phyloP scores from a whole-genome alignment of 1,140 invertebrate genomes.

The Manduca sexta region DNA sequence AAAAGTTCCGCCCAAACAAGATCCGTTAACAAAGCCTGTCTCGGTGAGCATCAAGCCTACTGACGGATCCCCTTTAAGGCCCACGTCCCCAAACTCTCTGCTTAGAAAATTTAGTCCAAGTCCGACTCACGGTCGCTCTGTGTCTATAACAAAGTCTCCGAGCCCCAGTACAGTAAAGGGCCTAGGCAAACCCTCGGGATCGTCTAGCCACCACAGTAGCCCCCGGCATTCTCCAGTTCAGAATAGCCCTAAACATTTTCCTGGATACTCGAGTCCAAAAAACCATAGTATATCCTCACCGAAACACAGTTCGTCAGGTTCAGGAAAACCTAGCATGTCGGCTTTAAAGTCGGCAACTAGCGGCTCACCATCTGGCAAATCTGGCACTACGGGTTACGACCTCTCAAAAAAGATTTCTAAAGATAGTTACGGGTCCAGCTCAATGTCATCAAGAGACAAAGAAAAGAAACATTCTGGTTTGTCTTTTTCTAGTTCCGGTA shows the following conservation, averaged over 20 bases:
- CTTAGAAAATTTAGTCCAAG: slow-evolving; percentile 80
- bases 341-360: slow-evolving; percentile 86
- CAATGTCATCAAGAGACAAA: slow-evolving; percentile 74
- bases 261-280: slow-evolving; percentile 79
- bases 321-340: slow-evolving; percentile 92
- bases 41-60: slow-evolving; percentile 83
- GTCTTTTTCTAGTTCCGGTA: slow-evolving; percentile 69
- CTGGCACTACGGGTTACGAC: slow-evolving; percentile 61
- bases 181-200: slow-evolving; percentile 71
- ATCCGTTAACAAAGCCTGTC: slow-evolving; percentile 82
- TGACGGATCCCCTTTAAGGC: slow-evolving; percentile 76
- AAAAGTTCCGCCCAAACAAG: slow-evolving; percentile 82
- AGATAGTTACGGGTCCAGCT: slow-evolving; percentile 69
- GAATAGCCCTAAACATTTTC: slow-evolving; percentile 82
- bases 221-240: slow-evolving; percentile 85
- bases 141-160: slow-evolving; percentile 71
- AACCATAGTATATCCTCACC: slow-evolving; percentile 81
- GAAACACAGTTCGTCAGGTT: slow-evolving; percentile 82
- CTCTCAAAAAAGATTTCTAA: slow-evolving; percentile 71
- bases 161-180: slow-evolving; percentile 74
- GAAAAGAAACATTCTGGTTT: slow-evolving; percentile 76
- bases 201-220: slow-evolving; percentile 77
- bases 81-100: slow-evolving; percentile 77
- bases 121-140: slow-evolving; percentile 77
- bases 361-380: slow-evolving; percentile 68